These are phyloP conservation scores for Crotophaga sulcirostris DNA, from an alignment of 2,113 vertebrate species.

Conservation along the genomic window DNA sequence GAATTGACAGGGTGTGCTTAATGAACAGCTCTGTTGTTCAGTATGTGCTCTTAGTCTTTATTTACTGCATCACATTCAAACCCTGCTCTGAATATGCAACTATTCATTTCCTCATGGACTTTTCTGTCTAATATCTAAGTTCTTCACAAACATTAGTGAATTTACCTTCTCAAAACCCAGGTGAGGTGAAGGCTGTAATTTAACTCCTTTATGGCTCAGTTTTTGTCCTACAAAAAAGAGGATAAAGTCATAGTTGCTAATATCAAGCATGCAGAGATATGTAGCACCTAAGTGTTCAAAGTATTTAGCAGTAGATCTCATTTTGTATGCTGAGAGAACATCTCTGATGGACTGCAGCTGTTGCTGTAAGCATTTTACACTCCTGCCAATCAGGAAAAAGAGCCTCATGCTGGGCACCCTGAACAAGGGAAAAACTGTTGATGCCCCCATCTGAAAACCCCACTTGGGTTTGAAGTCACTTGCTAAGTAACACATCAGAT, in stretches of 20 bases:
- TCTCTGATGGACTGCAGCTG: neutral
- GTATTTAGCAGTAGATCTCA: neutral
- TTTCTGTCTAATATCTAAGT: neutral
- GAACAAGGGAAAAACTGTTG: constrained; percentile 10
- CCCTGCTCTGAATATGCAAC: neutral
- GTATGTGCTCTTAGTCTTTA: neutral
- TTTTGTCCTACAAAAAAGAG: too few relatives aligned
- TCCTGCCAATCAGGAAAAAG: neutral
- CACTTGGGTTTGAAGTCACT: neutral
- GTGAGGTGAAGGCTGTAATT: neutral
- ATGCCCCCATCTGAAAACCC: neutral
- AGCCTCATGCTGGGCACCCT: neutral
- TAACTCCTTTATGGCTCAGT: too few relatives aligned
- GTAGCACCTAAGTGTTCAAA: neutral
- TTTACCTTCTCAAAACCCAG: neutral
- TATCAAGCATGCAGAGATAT: neutral
- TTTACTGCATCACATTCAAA: neutral
- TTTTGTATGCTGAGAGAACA: neutral
- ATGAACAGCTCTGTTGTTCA: neutral
- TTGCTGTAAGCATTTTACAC: neutral
- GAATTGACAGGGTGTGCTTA: neutral
- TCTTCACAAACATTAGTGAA: neutral
- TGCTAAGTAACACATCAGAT: constrained; percentile 6
- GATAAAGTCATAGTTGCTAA: neutral
- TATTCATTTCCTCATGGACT: neutral